Base-by-base conservation (phyloP, 1,140 invertebrate species). In the Aphis gossypii region DNA sequence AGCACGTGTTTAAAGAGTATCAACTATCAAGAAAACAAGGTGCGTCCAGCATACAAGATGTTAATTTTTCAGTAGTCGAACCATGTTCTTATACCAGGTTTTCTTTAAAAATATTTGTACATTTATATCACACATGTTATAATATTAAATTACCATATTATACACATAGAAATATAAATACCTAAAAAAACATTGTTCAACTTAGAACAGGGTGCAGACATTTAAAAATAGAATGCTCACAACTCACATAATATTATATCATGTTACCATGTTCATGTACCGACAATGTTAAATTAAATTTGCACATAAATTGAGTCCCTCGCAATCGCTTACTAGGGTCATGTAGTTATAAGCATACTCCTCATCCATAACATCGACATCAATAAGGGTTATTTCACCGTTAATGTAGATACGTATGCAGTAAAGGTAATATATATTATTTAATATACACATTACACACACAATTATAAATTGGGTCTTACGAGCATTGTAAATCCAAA, bases 401-500 rank as follows among this genome's bases (percentile, higher is more conserved):
- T 76, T 76, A 76, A 14, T 46, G 46, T 46, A n/a, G 14, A 9
- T 76, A 76, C 4, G n/a, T 68, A n/a, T n/a, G 4, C 8, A 8
- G 8, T 46, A 3, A 2, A 68, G 30, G 30, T 30, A 56, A 30
- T 30, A 14, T 14, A 35, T 35, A 35, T 35, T 35, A n/a, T 30
- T 60, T n/a, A n/a, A n/a, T 6, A 18, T n/a, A 41, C 38, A 41
- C 3, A 41, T 41, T 41, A 41, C 38, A 41, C 30, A 76, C 60
- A 76, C 14, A 76, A n/a, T 76, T 35, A 76, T 76, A 76, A 76
- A 76, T 76, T 35, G 30, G 21, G 2, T 94, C 95, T 95, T 95
- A 96, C 96, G 95, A 96, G 7, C 96, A 94, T 91, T 95, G 95
- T 94, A 96, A 96, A 94, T 96, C 96, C 0, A 95, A 94, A 38